These are phyloP conservation scores for Rhinoptilus africanus DNA, from an alignment of 2,113 vertebrate species.

Conservation along the genomic window DNA sequence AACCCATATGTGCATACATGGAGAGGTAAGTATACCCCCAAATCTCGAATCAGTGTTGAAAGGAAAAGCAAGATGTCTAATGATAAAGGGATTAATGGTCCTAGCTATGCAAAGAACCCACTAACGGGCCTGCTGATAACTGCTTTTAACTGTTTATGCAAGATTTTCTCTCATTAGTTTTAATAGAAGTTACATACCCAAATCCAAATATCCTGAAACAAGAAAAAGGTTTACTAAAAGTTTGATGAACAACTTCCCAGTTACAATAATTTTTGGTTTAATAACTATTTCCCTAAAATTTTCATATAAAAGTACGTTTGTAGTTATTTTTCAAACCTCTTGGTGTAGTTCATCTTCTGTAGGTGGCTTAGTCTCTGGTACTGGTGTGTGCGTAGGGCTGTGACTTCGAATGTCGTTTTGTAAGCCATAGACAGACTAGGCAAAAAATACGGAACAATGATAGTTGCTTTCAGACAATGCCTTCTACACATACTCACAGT, in stretches of 20 bases:
- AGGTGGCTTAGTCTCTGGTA: conserved; percentile 89
- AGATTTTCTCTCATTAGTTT: not conserved
- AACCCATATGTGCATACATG: too few species aligned
- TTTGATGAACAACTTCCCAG: not conserved
- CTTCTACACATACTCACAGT: not conserved
- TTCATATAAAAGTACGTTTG: not conserved
- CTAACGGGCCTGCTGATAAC: not conserved
- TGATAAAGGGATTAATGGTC: too few species aligned
- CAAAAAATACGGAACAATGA: conserved; percentile 31
- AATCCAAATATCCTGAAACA: not conserved
- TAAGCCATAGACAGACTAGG: conserved; percentile 93
- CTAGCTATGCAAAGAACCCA: not conserved
- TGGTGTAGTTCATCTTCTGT: conserved; percentile 92
- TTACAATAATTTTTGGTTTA: not conserved
- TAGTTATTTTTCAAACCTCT: conserved; percentile 78
- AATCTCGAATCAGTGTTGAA: too few species aligned
- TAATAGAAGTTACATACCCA: not conserved
- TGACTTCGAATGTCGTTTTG: conserved; percentile 94
- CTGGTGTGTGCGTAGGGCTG: conserved; percentile 91
- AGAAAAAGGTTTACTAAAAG: not conserved
- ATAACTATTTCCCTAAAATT: not conserved
- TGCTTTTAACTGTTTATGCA: not conserved
- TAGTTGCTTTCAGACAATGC: not conserved
- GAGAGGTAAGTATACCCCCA: too few species aligned
- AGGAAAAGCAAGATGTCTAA: too few species aligned